These are phyloP conservation scores for Marronus borbonicus DNA, from an alignment of 2,888 invertebrate species.

Conservation along the genomic window DNA sequence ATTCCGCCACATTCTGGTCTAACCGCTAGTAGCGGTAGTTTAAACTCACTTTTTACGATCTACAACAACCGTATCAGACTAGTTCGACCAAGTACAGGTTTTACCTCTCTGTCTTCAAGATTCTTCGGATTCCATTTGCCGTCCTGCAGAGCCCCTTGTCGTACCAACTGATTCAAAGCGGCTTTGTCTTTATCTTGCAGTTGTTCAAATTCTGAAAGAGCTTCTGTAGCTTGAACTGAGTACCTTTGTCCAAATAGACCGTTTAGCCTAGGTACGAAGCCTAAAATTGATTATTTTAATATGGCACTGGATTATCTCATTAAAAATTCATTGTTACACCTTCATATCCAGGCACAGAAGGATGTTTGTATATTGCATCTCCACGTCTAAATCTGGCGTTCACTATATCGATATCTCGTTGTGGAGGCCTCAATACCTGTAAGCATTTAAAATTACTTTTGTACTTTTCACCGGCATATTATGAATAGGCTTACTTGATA, in stretches of 20 bases:
- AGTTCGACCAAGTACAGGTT: constrained; percentile 55
- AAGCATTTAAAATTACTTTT: constrained; percentile 35
- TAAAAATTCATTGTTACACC: constrained; percentile 70
- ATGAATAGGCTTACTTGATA: constrained; percentile 72
- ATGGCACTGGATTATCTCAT: neutral
- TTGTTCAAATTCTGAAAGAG: constrained; percentile 80
- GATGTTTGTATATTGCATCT: constrained; percentile 81
- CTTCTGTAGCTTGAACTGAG: constrained; percentile 81
- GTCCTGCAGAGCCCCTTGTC: constrained; percentile 75
- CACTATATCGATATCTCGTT: constrained; percentile 78
- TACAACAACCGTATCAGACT: constrained; percentile 60
- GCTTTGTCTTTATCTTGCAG: constrained; percentile 75
- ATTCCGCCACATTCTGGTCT: constrained; percentile 80
- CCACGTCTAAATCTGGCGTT: constrained; percentile 77
- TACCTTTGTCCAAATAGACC: constrained; percentile 81
- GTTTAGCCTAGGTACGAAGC: constrained; percentile 79
- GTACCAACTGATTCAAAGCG: constrained; percentile 75
- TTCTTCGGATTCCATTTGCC: constrained; percentile 77
- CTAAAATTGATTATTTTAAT: constrained; percentile 64
- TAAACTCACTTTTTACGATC: constrained; percentile 80
- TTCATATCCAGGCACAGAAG: constrained; percentile 83
- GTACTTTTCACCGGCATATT: neutral
- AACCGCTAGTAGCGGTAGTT: constrained; percentile 79
- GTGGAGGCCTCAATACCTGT: constrained; percentile 76
- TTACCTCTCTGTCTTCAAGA: constrained; percentile 76